phyloP scores from a whole-genome alignment of 2,797 vertebrate genomes.

The Centropyge bicolor region DNA sequence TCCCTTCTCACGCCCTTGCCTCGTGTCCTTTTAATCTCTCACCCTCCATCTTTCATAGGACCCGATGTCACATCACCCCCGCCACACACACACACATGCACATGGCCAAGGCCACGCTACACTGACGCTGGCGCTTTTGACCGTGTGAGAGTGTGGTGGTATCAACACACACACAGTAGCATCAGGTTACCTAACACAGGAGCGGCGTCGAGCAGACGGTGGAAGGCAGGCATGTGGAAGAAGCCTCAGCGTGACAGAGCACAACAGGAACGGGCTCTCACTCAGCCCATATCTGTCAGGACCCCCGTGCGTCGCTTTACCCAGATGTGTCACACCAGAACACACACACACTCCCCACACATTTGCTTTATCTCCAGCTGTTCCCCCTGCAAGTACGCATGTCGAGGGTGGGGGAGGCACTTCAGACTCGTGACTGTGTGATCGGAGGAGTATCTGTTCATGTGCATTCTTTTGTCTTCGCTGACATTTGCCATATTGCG shows the following conservation, averaged over 20 bases:
- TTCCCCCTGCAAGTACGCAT: conserved; percentile 23
- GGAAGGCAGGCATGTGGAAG: conserved; percentile 62
- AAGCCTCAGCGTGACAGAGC: conserved; percentile 64
- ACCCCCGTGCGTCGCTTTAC: conserved; percentile 58
- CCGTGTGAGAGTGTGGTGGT: conserved; percentile 10
- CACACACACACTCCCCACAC: conserved; percentile 43
- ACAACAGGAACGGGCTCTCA: conserved; percentile 65
- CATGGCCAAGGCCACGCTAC: conserved; percentile 6
- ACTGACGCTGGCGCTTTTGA: conserved; percentile 44
- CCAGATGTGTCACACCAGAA: conserved; percentile 72
- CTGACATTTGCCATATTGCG: conserved; percentile 62
- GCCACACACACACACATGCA: conserved; percentile 2
- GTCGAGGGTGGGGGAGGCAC: conserved; percentile 2
- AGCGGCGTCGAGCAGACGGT: conserved; percentile 48
- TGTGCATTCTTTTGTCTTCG: conserved; percentile 39
- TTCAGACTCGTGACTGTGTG: conserved; percentile 20
- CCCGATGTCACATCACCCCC: conserved; percentile 33
- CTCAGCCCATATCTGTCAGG: conserved; percentile 75
- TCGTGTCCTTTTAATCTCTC: conserved; percentile 54
- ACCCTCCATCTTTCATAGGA: conserved; percentile 45
- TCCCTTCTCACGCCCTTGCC: conserved; percentile 45
- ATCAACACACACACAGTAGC: conserved; percentile 27
- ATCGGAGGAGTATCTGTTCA: conserved; percentile 40
- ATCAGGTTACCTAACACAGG: conserved; percentile 64
- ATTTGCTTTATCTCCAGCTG: conserved; percentile 67